These are phyloP conservation scores for Alsophila aescularia DNA, from an alignment of 2,888 invertebrate species.

Conservation along the genomic window DNA sequence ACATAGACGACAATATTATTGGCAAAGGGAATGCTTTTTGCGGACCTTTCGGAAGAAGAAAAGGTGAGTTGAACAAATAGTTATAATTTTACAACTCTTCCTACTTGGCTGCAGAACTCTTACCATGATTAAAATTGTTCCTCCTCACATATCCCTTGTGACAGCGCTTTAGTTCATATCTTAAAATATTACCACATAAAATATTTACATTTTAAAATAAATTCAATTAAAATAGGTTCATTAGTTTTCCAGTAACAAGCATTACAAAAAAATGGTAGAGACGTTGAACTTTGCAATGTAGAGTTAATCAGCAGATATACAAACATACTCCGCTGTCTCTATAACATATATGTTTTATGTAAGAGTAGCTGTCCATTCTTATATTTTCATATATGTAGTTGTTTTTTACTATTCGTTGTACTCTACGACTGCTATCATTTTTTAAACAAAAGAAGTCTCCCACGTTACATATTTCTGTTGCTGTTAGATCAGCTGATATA, in stretches of 20 bases:
- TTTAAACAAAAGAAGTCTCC: constrained; percentile 25
- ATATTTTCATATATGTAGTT: too few species aligned
- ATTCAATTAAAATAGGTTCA: neutral
- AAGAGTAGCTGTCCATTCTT: too few species aligned
- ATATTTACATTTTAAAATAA: neutral
- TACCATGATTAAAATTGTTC: neutral
- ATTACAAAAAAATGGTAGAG: neutral
- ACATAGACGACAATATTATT: constrained; percentile 92
- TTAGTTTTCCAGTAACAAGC: neutral
- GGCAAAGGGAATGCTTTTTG: constrained; percentile 92
- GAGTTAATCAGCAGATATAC: neutral
- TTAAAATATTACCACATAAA: neutral
- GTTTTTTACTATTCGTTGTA: neutral
- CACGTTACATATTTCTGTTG: constrained; percentile 20
- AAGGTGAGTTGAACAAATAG: constrained; percentile 83
- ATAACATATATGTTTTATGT: too few species aligned
- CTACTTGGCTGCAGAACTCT: neutral
- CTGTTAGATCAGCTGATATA: constrained; percentile 12
- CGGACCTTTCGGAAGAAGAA: constrained; percentile 92
- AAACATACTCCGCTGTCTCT: too few species aligned
- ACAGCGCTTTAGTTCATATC: neutral
- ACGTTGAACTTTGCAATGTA: neutral
- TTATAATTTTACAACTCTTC: neutral
- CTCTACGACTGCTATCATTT: constrained; percentile 8
- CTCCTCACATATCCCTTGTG: neutral